These are phyloP conservation scores for Turritopsis dohrnii DNA, from an alignment of 30 jellyfish, hydroid and myxozoan genomes.

Conservation along the genomic window DNA sequence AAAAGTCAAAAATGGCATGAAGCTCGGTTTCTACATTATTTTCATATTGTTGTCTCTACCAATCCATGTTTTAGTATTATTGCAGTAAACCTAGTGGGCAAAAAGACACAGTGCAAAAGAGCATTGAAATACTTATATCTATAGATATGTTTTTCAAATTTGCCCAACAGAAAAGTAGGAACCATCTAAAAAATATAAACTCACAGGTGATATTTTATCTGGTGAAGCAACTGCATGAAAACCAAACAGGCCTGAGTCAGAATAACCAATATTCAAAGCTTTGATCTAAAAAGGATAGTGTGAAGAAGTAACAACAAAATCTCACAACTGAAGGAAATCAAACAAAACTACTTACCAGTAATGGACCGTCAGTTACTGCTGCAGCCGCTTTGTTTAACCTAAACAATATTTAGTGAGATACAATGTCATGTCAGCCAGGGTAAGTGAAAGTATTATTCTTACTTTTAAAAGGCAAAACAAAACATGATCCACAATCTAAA, in stretches of 20 bases:
- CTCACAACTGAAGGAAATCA: neutral
- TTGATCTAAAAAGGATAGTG: slow-evolving; percentile 11
- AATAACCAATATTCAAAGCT: slow-evolving; percentile 63
- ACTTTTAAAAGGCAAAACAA: neutral
- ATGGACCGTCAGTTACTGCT: neutral
- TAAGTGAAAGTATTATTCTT: neutral
- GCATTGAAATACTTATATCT: neutral
- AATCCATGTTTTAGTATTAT: neutral
- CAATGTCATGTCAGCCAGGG: neutral
- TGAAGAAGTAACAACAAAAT: neutral
- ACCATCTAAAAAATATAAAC: neutral
- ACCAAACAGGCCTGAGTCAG: slow-evolving; percentile 88
- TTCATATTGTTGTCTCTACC: neutral
- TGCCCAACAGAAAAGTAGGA: neutral
- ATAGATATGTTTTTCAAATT: neutral
- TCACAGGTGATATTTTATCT: slow-evolving; percentile 45
- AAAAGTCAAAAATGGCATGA: neutral
- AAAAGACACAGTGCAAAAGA: too few relatives aligned
- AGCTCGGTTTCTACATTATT: neutral
- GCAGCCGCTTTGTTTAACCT: neutral
- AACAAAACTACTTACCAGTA: neutral
- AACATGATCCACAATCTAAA: neutral
- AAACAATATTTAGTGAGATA: neutral
- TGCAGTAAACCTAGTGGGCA: too few relatives aligned
- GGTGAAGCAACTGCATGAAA: slow-evolving; percentile 76